A percentile compares a stretch with the other conserved stretches of the same genome.
Conservation (phyloP, 2,797 vertebrate genomes). For the Sebastes oblongus region DNA sequence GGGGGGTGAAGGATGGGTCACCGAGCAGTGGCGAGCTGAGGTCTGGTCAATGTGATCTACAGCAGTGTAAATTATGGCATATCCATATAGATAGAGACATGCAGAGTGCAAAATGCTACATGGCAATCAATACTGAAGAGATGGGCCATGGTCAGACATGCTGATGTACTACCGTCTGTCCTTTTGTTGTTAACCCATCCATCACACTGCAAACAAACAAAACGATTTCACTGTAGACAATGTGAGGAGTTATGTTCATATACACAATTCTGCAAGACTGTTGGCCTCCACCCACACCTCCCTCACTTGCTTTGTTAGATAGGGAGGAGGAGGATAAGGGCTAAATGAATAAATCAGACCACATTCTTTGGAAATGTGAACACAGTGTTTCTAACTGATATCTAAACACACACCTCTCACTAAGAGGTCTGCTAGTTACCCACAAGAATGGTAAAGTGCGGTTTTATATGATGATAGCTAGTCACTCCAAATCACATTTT, state of each 20-base stretch:
- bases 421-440: background rate
- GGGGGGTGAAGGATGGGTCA: conserved; percentile 49
- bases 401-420: background rate
- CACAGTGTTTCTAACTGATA: background rate
- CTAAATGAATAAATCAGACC: background rate
- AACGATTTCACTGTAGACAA: background rate
- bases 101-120: conserved; percentile 39
- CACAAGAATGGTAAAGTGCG: too few species aligned
- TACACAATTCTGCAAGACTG: background rate
- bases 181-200: conserved; percentile 1
- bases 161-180: background rate
- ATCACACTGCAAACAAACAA: background rate
- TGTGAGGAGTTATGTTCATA: background rate
- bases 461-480: too few species aligned
- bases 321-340: background rate
- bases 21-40: conserved; percentile 21
- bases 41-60: conserved; percentile 41
- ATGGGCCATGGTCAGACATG: conserved; percentile 34
- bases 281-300: background rate
- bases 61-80: conserved; percentile 42
- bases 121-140: conserved; percentile 54
- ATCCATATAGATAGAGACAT: conserved; percentile 30
- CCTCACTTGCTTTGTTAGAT: background rate
- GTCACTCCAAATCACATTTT: too few species aligned
- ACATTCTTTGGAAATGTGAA: background rate